phyloP scores from a whole-genome alignment of 2,113 vertebrate species.

The Hemichromis elongatus region DNA sequence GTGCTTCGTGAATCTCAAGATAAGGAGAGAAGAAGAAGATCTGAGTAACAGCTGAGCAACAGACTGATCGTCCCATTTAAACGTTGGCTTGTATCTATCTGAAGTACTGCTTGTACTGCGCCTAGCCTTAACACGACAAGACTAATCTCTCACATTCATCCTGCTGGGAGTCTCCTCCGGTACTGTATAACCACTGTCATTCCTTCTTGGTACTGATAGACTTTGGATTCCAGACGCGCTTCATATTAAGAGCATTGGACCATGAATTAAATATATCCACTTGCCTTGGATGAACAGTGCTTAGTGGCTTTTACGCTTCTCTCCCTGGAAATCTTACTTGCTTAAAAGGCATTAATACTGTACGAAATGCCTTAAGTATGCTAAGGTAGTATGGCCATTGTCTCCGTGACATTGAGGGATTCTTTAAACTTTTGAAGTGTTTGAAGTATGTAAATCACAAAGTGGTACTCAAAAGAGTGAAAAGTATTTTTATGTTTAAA shows the following conservation, averaged over 20 bases:
- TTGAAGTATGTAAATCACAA: not conserved
- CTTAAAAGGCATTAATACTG: not conserved
- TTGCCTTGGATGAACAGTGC: not conserved
- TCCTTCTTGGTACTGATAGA: not conserved
- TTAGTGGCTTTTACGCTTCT: not conserved
- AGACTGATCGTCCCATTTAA: not conserved
- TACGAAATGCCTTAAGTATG: not conserved
- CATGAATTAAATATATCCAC: not conserved
- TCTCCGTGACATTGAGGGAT: not conserved
- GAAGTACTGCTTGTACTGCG: not conserved
- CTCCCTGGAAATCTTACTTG: not conserved
- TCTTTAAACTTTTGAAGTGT: not conserved
- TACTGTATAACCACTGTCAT: not conserved
- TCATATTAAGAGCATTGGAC: not conserved
- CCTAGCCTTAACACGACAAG: not conserved
- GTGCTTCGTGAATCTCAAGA: not conserved
- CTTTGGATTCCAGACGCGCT: not conserved
- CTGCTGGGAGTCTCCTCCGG: not conserved
- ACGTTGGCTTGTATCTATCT: not conserved
- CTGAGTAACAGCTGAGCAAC: not conserved
- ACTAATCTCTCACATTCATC: not conserved
- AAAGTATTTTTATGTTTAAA: not conserved
- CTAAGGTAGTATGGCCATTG: not conserved
- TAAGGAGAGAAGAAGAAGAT: not conserved
- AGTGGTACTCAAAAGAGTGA: not conserved